phyloP scores from a whole-genome alignment of 2,888 invertebrate genomes.

The Bimastos eiseni region DNA sequence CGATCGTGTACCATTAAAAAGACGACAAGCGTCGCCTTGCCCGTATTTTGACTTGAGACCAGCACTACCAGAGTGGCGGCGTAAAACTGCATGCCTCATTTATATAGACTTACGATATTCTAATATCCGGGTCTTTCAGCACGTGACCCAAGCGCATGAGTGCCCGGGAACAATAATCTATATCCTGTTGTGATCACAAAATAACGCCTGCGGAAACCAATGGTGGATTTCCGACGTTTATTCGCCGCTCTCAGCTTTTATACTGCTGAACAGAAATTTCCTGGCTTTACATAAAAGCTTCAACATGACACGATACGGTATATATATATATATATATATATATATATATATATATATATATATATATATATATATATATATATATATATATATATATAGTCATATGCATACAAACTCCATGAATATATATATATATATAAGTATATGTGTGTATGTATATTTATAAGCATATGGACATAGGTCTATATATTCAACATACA shows the following conservation, averaged over 20 bases:
- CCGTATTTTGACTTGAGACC: too few relatives aligned
- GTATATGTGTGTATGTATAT: not conserved
- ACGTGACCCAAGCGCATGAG: not conserved
- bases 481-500: too few relatives aligned
- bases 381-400: not conserved
- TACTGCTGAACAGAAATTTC: not conserved
- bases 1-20: too few relatives aligned
- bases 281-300: not conserved
- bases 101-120: not conserved
- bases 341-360: not conserved
- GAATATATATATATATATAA: too few relatives aligned
- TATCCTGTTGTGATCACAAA: not conserved
- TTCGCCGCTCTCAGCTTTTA: not conserved
- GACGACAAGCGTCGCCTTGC: too few relatives aligned
- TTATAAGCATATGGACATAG: too few relatives aligned
- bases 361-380: not conserved
- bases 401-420: too few relatives aligned
- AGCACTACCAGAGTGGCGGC: too few relatives aligned
- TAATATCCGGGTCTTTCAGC: not conserved
- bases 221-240: not conserved
- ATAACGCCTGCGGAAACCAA: not conserved
- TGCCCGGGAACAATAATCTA: not conserved
- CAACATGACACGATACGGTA: not conserved
- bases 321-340: not conserved
- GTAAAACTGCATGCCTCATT: not conserved